Percentiles rank a stretch among this genome's conserved stretches.
Evolutionary conservation across 2,888 invertebrate genomes (phyloP).

Genomic region (Eulithis prunata): DNA sequence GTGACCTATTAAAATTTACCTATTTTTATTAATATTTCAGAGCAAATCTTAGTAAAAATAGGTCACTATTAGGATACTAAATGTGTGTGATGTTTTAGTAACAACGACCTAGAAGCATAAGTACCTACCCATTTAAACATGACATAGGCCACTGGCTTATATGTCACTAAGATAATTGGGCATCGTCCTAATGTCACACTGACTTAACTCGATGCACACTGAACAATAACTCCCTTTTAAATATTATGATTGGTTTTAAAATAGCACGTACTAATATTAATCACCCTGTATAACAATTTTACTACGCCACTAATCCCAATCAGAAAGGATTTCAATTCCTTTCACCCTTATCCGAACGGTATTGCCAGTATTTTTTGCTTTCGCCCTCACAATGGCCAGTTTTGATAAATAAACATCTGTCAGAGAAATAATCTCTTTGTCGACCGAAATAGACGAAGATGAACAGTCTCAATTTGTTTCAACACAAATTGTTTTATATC

Average conservation of each 20-base stretch:
- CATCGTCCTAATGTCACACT: too few relatives aligned
- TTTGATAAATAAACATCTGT: constrained; percentile 57
- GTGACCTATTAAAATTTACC: constrained; percentile 2
- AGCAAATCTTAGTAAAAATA: background rate
- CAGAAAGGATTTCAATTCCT: constrained; percentile 69
- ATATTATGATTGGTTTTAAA: background rate
- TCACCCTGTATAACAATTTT: constrained; percentile 41
- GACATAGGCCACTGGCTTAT: too few relatives aligned
- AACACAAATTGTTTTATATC: constrained; percentile 16
- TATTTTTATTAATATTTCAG: background rate
- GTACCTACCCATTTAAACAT: too few relatives aligned
- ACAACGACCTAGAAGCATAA: background rate
- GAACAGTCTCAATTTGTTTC: constrained; percentile 14
- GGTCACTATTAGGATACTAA: too few relatives aligned
- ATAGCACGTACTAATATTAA: constrained; percentile 13
- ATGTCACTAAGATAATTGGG: too few relatives aligned
- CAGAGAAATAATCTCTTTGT: constrained; percentile 41
- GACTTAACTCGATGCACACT: too few relatives aligned
- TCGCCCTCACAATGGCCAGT: constrained; percentile 47
- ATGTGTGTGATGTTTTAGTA: background rate
- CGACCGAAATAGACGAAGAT: constrained; percentile 42
- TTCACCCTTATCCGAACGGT: constrained; percentile 52
- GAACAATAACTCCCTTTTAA: background rate
- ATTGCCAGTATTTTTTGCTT: constrained; percentile 50
- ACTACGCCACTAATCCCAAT: constrained; percentile 73